phyloP scores from a whole-genome alignment of 2,888 invertebrate species.

The Tachina grossa region DNA sequence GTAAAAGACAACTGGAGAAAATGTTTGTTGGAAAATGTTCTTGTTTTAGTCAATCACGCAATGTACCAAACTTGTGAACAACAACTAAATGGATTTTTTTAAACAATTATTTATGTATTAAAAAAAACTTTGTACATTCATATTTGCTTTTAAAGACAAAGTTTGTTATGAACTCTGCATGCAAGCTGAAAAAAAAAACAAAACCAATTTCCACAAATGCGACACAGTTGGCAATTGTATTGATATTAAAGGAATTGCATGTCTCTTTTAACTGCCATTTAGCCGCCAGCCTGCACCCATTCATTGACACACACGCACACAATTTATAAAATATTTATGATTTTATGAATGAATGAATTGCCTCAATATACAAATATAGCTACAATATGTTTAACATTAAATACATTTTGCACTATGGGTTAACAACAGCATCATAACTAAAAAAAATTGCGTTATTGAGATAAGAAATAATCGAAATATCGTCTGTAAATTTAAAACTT shows the following conservation, averaged over 20 bases:
- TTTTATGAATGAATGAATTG: constrained; percentile 67
- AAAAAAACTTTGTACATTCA: too few species aligned
- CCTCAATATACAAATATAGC: constrained; percentile 37
- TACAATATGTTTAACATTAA: constrained; percentile 34
- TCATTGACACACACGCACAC: constrained; percentile 53
- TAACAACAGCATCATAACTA: neutral
- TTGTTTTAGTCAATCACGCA: too few species aligned
- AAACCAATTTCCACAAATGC: constrained; percentile 56
- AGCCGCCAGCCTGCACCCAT: constrained; percentile 70
- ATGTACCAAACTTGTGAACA: too few species aligned
- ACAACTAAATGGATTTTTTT: too few species aligned
- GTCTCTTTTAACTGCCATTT: constrained; percentile 68
- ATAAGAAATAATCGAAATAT: too few species aligned
- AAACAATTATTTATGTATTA: too few species aligned
- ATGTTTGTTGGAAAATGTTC: too few species aligned
- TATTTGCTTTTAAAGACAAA: neutral
- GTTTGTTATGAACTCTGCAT: constrained; percentile 30
- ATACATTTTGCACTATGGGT: constrained; percentile 30
- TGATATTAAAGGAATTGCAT: constrained; percentile 65
- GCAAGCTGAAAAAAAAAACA: constrained; percentile 12
- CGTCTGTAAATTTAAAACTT: too few species aligned
- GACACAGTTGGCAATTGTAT: constrained; percentile 73
- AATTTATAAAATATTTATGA: constrained; percentile 52
- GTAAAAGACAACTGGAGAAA: too few species aligned
- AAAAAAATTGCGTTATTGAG: neutral